Evolutionary conservation across 2,797 vertebrate genomes (phyloP).

Genomic region (Myotis myotis): DNA sequence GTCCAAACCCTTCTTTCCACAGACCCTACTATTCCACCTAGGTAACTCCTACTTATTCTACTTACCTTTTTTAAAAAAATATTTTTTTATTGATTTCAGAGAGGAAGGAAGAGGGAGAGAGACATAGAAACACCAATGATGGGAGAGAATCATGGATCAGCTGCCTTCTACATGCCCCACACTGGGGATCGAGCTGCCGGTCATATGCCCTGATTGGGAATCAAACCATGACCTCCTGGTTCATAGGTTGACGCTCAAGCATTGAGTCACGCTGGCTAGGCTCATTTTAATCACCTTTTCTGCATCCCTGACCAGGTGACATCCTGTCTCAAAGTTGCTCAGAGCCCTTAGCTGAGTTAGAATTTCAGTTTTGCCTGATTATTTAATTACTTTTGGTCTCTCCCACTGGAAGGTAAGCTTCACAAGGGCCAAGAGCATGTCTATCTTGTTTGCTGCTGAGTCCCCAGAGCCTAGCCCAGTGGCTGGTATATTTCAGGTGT

Average conservation of each 20-base stretch:
- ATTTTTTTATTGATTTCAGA: neutral
- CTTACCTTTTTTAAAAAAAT: neutral
- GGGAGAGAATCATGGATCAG: neutral
- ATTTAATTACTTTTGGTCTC: neutral
- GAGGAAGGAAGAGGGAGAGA: neutral
- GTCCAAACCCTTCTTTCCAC: no score
- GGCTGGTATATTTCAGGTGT: neutral
- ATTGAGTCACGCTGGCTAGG: neutral
- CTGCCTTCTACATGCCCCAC: no score
- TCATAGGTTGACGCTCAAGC: neutral
- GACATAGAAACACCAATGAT: neutral
- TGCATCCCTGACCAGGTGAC: neutral
- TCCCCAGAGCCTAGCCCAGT: neutral
- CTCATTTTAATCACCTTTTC: neutral
- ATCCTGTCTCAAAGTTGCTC: neutral
- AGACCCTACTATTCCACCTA: no score
- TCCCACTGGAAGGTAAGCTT: neutral
- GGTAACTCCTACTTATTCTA: neutral
- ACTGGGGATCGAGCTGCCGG: no score
- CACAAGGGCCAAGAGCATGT: rapidly evolving
- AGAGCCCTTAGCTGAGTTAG: neutral
- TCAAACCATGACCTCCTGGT: no score
- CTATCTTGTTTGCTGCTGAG: neutral
- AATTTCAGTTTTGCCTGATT: neutral
- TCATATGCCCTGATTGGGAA: no score